phyloP scores from a whole-genome alignment of 2,113 vertebrate species.

The Ornithorhynchus anatinus region DNA sequence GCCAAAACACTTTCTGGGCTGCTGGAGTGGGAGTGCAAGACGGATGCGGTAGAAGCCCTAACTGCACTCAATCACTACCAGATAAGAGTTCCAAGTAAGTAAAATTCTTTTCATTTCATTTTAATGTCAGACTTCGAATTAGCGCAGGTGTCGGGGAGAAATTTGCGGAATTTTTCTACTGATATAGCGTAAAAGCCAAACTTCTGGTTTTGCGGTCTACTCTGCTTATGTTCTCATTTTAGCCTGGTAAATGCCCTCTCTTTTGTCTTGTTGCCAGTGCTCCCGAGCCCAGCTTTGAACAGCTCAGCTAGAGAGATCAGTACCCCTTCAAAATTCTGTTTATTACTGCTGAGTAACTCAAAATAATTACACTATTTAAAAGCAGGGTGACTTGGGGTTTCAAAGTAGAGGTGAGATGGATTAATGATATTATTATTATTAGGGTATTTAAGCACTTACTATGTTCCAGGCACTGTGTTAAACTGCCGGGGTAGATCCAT shows the following conservation, averaged over 20 bases:
- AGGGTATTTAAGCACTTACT: too few relatives aligned
- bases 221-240: background rate
- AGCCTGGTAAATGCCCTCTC: background rate
- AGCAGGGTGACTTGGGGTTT: too few relatives aligned
- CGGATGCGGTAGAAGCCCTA: conserved; percentile 93
- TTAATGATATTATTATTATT: too few relatives aligned
- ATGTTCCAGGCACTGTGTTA: too few relatives aligned
- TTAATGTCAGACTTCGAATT: background rate
- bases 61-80: conserved; percentile 97
- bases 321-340: too few relatives aligned
- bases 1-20: conserved; percentile 95
- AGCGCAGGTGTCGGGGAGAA: background rate
- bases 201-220: background rate
- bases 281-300: background rate
- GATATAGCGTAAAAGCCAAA: too few relatives aligned
- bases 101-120: background rate
- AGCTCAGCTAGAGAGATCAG: too few relatives aligned
- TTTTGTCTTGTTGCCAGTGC: background rate
- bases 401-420: too few relatives aligned
- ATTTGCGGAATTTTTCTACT: background rate
- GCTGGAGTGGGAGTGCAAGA: conserved; percentile 95
- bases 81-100: conserved; percentile 97
- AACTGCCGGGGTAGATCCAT: too few relatives aligned
- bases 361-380: too few relatives aligned
- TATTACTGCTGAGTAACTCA: too few relatives aligned